These are phyloP conservation scores for Melanostoma scalare DNA, from an alignment of 2,888 invertebrate genomes.

Conservation along the genomic window DNA sequence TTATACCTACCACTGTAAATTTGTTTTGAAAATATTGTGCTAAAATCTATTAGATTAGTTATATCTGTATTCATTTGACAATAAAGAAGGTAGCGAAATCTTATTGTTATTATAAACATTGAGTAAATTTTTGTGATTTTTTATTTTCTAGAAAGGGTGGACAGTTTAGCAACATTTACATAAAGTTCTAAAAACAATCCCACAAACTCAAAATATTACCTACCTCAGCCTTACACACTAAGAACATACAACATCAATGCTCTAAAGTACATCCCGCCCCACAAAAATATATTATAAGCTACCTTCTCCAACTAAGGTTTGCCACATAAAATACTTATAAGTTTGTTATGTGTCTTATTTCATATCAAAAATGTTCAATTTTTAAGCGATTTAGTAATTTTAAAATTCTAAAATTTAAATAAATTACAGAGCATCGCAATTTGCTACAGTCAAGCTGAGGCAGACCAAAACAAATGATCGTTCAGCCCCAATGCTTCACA, in stretches of 20 bases:
- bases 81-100: no score
- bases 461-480: slow-evolving; percentile 94
- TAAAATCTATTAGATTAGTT: slow-evolving; percentile 5
- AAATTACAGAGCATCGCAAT: slow-evolving; percentile 89
- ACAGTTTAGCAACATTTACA: slow-evolving; percentile 79
- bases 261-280: slow-evolving; percentile 37
- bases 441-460: slow-evolving; percentile 93
- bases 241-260: slow-evolving; percentile 46
- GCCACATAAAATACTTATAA: slow-evolving; percentile 39
- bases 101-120: slow-evolving; percentile 21
- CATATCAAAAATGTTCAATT: slow-evolving; percentile 4
- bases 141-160: slow-evolving; percentile 79
- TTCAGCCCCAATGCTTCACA: slow-evolving; percentile 88
- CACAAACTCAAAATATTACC: slow-evolving; percentile 50
- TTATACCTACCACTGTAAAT: slow-evolving; percentile 34
- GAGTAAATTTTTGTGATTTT: slow-evolving; percentile 52
- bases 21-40: slow-evolving; percentile 30
- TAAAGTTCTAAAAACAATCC: slow-evolving; percentile 77
- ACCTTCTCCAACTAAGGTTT: slow-evolving; percentile 64
- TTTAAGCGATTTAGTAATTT: slow-evolving; percentile 4
- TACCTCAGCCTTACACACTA: slow-evolving; percentile 46
- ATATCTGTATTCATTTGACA: slow-evolving; percentile 3
- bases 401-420: slow-evolving; percentile 77
- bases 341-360: slow-evolving; percentile 1
- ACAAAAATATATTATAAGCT: slow-evolving; percentile 59